A percentile compares a stretch with the other conserved stretches of the same genome.
phyloP scores from a whole-genome alignment of 2,888 invertebrate genomes.

The Sinelater perroti region DNA sequence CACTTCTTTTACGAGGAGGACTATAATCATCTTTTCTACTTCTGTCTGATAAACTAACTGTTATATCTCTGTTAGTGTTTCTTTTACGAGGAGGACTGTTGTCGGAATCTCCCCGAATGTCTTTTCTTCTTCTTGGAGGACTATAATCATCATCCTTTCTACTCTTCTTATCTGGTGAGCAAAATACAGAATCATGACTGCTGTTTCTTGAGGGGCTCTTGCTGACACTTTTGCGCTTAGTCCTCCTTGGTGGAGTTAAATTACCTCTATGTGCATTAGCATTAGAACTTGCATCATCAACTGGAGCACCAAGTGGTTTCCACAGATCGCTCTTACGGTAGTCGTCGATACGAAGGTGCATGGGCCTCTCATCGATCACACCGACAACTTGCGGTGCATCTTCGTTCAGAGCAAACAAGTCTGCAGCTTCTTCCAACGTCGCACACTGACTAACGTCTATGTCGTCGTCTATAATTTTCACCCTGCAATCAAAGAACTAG shows the following conservation, averaged over 20 bases:
- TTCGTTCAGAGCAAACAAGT: constrained; percentile 78
- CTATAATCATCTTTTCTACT: constrained; percentile 46
- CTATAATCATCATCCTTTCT: constrained; percentile 48
- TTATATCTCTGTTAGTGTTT: no score
- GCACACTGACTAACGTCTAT: constrained; percentile 70
- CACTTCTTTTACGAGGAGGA: constrained; percentile 44
- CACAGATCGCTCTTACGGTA: constrained; percentile 54
- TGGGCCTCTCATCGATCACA: constrained; percentile 83
- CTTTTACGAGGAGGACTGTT: constrained; percentile 44
- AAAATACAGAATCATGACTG: constrained; percentile 25
- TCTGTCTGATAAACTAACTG: constrained; percentile 21
- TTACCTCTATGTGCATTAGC: background rate
- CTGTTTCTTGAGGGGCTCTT: constrained; percentile 26
- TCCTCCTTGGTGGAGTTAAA: constrained; percentile 11
- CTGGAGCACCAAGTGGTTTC: constrained; percentile 49
- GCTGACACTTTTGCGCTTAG: background rate
- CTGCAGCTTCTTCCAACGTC: constrained; percentile 71
- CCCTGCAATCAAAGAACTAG: constrained; percentile 62
- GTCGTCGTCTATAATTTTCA: constrained; percentile 89
- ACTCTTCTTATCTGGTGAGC: constrained; percentile 29
- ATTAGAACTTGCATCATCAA: constrained; percentile 15
- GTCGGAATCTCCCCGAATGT: constrained; percentile 29
- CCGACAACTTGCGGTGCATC: constrained; percentile 92
- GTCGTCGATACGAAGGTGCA: constrained; percentile 64
- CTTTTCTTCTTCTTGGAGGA: constrained; percentile 46